These are phyloP conservation scores for Ecliptopera silaceata DNA, from an alignment of 2,888 invertebrate genomes.

Conservation along the genomic window DNA sequence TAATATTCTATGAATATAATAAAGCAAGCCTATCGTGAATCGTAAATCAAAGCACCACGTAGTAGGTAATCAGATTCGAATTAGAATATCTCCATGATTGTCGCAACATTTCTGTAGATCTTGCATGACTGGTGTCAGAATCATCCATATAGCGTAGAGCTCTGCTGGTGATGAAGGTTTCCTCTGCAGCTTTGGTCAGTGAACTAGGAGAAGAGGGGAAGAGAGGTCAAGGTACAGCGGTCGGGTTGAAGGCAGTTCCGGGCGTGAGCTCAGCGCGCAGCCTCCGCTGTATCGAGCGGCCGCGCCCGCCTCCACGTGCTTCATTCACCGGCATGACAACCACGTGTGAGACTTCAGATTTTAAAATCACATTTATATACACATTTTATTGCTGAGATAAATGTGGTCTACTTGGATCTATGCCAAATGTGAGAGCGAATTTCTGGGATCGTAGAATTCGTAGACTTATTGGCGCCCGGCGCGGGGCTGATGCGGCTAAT, in stretches of 20 bases:
- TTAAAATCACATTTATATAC: conserved; percentile 40
- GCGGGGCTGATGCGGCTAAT: conserved; percentile 20
- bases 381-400: conserved; percentile 17
- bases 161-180: conserved; percentile 43
- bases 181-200: conserved; percentile 41
- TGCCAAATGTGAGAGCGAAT: conserved; percentile 26
- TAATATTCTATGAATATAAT: conserved; percentile 40
- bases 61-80: conserved; percentile 52
- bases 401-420: conserved; percentile 26
- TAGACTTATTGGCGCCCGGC: conserved; percentile 41
- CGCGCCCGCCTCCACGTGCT: conserved; percentile 69
- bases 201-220: conserved; percentile 41
- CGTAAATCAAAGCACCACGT: conserved; percentile 58
- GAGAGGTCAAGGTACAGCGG: conserved; percentile 57
- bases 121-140: conserved; percentile 50
- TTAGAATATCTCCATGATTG: conserved; percentile 51
- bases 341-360: conserved; percentile 48
- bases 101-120: conserved; percentile 54
- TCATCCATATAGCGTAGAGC: conserved; percentile 53
- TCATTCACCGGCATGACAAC: conserved; percentile 59
- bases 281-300: conserved; percentile 73
- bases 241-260: conserved; percentile 48
- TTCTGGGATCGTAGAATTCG: conserved; percentile 25
- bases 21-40: conserved; percentile 57
- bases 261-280: conserved; percentile 65